Percentiles rank a stretch among this genome's conserved stretches.
phyloP scores from a whole-genome alignment of 2,888 invertebrate genomes.

The Phragmatobia fuliginosa region DNA sequence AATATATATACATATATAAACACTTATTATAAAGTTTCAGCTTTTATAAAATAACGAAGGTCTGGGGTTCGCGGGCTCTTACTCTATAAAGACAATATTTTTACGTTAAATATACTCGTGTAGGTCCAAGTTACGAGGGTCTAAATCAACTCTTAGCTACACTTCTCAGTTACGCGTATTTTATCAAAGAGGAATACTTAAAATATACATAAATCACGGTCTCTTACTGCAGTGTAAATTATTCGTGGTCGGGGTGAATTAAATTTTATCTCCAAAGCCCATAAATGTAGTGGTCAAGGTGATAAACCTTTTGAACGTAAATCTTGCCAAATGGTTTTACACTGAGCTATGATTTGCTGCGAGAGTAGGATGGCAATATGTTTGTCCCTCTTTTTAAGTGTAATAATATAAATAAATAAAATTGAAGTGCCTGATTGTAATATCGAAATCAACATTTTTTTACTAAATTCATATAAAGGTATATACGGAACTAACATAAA shows the following conservation, averaged over 20 bases:
- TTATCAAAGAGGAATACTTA: slow-evolving; percentile 10
- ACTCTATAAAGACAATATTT: neutral
- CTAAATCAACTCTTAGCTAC: neutral
- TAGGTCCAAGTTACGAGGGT: neutral
- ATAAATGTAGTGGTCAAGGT: slow-evolving; percentile 48
- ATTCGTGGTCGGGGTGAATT: slow-evolving; percentile 54
- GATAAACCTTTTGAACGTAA: slow-evolving; percentile 46
- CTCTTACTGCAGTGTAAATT: slow-evolving; percentile 51
- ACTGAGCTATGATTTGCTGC: slow-evolving; percentile 22
- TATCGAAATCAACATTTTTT: too few species aligned
- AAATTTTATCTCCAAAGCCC: slow-evolving; percentile 54
- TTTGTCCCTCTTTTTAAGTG: neutral
- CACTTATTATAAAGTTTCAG: too few species aligned
- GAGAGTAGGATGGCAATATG: slow-evolving; percentile 22
- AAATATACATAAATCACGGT: slow-evolving; percentile 59
- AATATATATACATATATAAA: too few species aligned
- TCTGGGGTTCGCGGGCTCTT: too few species aligned
- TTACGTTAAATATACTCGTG: neutral
- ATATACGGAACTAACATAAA: too few species aligned
- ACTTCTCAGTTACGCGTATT: neutral
- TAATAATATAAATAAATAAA: too few species aligned
- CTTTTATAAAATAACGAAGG: too few species aligned
- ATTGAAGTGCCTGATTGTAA: too few species aligned
- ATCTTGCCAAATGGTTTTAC: slow-evolving; percentile 33
- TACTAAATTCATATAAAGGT: too few species aligned